These are phyloP conservation scores for Petrophora chlorosata DNA, from an alignment of 2,888 invertebrate genomes.

Conservation along the genomic window DNA sequence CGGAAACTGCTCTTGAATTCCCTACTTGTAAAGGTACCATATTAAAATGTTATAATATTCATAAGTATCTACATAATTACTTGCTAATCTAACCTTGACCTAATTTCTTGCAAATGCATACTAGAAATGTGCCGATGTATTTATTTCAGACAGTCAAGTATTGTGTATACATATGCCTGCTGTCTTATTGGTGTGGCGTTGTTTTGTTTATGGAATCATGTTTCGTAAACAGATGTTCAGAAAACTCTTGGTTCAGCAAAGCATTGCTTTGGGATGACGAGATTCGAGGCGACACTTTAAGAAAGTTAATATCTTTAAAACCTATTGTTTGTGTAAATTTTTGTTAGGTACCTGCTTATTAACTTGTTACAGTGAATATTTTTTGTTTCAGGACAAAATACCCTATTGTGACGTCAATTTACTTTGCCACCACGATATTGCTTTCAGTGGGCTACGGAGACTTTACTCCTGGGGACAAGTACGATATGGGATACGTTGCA, in stretches of 20 bases:
- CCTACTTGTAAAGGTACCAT: conserved; percentile 66
- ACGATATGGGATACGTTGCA: conserved; percentile 71
- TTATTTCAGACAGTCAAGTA: conserved; percentile 69
- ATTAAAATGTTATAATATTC: too few relatives aligned
- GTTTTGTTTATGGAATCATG: conserved; percentile 79
- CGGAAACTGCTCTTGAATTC: conserved; percentile 67
- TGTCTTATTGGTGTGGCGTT: conserved; percentile 81
- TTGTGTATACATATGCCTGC: conserved; percentile 67
- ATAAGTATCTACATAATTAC: too few relatives aligned
- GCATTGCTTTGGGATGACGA: conserved; percentile 58
- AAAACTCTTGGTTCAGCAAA: conserved; percentile 76
- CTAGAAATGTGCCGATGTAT: too few relatives aligned
- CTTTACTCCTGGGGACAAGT: conserved; percentile 68
- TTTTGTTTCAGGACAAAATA: conserved; percentile 57
- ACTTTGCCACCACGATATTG: conserved; percentile 72
- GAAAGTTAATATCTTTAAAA: conserved; percentile 46
- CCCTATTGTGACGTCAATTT: conserved; percentile 67
- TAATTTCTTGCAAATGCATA: too few relatives aligned
- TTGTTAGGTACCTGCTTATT: too few relatives aligned
- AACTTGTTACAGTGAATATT: too few relatives aligned
- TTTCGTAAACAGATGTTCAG: conserved; percentile 72
- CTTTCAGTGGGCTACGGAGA: conserved; percentile 79
- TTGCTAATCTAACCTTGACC: too few relatives aligned
- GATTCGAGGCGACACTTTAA: conserved; percentile 26
- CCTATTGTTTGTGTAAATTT: background rate